These are phyloP conservation scores for Didymodactylos carnosus DNA, from an alignment of 2,888 invertebrate genomes.

Conservation along the genomic window DNA sequence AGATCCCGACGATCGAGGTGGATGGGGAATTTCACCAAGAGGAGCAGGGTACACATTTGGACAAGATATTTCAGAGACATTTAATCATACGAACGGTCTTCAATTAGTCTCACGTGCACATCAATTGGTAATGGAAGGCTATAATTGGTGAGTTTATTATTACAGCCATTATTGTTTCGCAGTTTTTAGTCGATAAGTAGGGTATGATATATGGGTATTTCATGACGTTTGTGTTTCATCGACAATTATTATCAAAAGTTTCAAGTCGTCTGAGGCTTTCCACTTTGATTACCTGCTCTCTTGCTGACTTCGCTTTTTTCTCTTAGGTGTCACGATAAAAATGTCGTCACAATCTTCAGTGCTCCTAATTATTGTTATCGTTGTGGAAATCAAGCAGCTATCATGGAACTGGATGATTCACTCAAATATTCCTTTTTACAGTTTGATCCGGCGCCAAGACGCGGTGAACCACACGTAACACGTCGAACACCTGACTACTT, in stretches of 20 bases:
- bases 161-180: background rate
- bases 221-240: too few species aligned
- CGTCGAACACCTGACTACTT: slow-evolving; percentile 99
- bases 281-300: too few species aligned
- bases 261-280: too few species aligned
- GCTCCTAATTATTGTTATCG: slow-evolving; percentile 99
- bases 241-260: too few species aligned
- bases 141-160: slow-evolving; percentile 25
- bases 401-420: slow-evolving; percentile 98
- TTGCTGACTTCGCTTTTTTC: too few species aligned
- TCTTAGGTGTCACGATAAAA: slow-evolving; percentile 90
- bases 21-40: slow-evolving; percentile 98
- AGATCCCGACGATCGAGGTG: slow-evolving; percentile 97
- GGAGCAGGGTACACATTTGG: slow-evolving; percentile 99
- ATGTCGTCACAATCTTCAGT: slow-evolving; percentile 98
- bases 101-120: slow-evolving; percentile 95
- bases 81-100: slow-evolving; percentile 97
- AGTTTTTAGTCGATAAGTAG: slow-evolving; percentile 41
- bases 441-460: slow-evolving; percentile 97
- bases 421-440: slow-evolving; percentile 99
- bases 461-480: slow-evolving; percentile 98
- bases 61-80: slow-evolving; percentile 98
- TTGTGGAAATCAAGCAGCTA: slow-evolving; percentile 98
- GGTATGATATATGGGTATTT: too few species aligned
- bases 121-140: slow-evolving; percentile 99